Evolutionary conservation across 2,113 vertebrate genomes (phyloP).

Genomic region (Upupa epops): DNA sequence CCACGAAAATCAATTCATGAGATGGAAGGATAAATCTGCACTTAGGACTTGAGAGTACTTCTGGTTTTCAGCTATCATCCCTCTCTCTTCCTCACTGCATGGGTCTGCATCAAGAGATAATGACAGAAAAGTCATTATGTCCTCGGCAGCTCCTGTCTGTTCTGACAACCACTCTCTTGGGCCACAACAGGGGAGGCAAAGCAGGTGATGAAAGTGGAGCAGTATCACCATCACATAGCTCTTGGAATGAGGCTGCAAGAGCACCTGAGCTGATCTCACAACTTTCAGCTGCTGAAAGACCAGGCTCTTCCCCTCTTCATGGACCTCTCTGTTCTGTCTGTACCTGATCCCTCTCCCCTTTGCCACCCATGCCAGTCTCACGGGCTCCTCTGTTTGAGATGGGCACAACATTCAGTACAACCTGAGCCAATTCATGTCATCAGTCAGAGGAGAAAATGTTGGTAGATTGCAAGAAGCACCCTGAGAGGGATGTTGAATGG

Average conservation of each 20-base stretch:
- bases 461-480: neutral
- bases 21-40: constrained; percentile 2
- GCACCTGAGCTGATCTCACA: neutral
- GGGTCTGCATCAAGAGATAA: neutral
- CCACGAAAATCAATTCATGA: neutral
- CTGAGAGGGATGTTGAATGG: neutral
- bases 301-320: neutral
- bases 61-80: neutral
- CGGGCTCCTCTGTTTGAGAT: neutral
- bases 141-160: neutral
- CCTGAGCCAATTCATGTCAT: neutral
- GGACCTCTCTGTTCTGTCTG: neutral
- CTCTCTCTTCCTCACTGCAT: neutral
- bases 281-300: neutral
- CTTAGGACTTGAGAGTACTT: neutral
- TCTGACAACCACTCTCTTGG: neutral
- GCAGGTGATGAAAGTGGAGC: neutral
- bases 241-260: neutral
- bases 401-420: neutral
- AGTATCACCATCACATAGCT: rapidly evolving
- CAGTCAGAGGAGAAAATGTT: neutral
- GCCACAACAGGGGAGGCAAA: neutral
- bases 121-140: neutral
- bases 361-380: no score
- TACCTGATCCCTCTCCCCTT: neutral